Conservation (phyloP, 1,140 invertebrate species). For the Temnothorax longispinosus region DNA sequence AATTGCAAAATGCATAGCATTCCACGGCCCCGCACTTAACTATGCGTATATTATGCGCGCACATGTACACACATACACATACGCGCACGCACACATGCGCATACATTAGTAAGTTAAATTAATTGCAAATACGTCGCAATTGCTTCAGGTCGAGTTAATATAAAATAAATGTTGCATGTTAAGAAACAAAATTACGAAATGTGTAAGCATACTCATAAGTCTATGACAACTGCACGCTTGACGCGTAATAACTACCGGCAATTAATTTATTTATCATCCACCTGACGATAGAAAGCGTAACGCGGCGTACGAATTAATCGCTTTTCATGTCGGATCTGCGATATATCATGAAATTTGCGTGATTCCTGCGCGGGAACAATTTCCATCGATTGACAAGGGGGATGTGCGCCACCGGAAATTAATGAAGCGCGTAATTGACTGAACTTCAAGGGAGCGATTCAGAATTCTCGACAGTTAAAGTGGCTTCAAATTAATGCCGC, state of each 20-base stretch:
- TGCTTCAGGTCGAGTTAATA: conserved; percentile 29
- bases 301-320: conserved; percentile 25
- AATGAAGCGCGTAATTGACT: conserved; percentile 60
- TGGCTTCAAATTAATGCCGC: conserved; percentile 31
- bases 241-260: not conserved
- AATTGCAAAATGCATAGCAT: conserved; percentile 82
- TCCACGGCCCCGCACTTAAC: conserved; percentile 58
- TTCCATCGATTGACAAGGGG: conserved; percentile 31
- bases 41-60: conserved; percentile 12
- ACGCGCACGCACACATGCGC: not conserved
- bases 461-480: conserved; percentile 15
- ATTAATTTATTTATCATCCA: conserved; percentile 39
- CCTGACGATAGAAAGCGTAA: conserved; percentile 34
- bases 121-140: conserved; percentile 77
- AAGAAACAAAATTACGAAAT: conserved; percentile 23
- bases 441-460: conserved; percentile 20
- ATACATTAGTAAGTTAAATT: conserved; percentile 67
- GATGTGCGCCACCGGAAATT: conserved; percentile 29
- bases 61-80: too few relatives aligned
- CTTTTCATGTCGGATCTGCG: not conserved
- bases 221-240: not conserved
- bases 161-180: not conserved
- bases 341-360: conserved; percentile 27
- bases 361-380: conserved; percentile 14
- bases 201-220: not conserved